Base-by-base conservation (phyloP, 2,888 invertebrate genomes). In the Xestobium rufovillosum region DNA sequence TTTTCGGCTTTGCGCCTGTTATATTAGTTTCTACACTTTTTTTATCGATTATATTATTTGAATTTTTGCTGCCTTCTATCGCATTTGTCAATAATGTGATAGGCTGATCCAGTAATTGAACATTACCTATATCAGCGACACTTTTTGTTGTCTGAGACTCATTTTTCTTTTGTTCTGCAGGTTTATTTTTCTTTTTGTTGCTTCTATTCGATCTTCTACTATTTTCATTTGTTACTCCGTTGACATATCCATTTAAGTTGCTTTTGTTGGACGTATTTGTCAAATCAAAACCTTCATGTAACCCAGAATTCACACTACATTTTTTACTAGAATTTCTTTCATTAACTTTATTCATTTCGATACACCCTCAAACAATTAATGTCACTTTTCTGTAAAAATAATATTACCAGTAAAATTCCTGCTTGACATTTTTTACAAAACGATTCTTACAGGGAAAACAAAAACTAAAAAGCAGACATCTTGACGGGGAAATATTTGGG, bases 381-480 rank as follows among this genome's bases (percentile, higher is more conserved):
- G n/a, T n/a, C n/a, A n/a, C n/a, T n/a, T n/a, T n/a, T n/a, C n/a
- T n/a, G n/a, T n/a, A n/a, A n/a, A n/a, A n/a, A n/a, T n/a, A n/a
- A n/a, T n/a, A n/a, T n/a, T n/a, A n/a, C n/a, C n/a, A n/a, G n/a
- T n/a, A n/a, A n/a, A n/a, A n/a, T n/a, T n/a, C n/a, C n/a, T n/a
- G n/a, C n/a, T n/a, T n/a, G n/a, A n/a, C n/a, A n/a, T n/a, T n/a
- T n/a, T n/a, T n/a, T n/a, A n/a, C n/a, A n/a, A n/a, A n/a, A n/a
- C n/a, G n/a, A n/a, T n/a, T n/a, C n/a, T n/a, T n/a, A n/a, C n/a
- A n/a, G n/a, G n/a, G n/a, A n/a, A n/a, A n/a, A n/a, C n/a, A n/a
- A n/a, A n/a, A n/a, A n/a, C n/a, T n/a, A n/a, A n/a, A 48, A 47
- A 49, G 49, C 48, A 44, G 51, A 51, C 51, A 39, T 39, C 31